Percentiles rank a stretch among this genome's conserved stretches.
Evolutionary conservation across 2,113 vertebrate species (phyloP).

Genomic region (Delphinus delphis): DNA sequence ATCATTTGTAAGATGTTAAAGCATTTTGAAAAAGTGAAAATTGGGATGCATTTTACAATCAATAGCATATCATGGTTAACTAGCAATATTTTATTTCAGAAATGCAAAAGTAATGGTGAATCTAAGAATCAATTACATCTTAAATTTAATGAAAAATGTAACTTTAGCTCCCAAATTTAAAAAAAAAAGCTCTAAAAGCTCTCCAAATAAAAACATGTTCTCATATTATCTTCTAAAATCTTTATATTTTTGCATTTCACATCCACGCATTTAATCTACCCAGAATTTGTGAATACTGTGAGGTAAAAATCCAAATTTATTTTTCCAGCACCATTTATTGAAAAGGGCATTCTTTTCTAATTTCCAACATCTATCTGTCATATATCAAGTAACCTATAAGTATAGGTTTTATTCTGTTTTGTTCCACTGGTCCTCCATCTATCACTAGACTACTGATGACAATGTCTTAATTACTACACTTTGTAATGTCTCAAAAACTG

Average conservation of each 20-base stretch:
- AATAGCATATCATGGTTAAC: not conserved
- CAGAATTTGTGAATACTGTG: not conserved
- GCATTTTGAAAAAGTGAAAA: not conserved
- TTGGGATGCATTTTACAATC: not conserved
- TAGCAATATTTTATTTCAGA: not conserved
- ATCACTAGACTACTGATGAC: not conserved
- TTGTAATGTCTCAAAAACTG: not conserved
- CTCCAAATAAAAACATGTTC: not conserved
- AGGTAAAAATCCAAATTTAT: not conserved
- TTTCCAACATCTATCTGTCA: not conserved
- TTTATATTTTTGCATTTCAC: not conserved
- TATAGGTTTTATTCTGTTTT: not conserved
- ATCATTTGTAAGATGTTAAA: not conserved
- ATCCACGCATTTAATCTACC: not conserved
- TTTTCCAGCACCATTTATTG: not conserved
- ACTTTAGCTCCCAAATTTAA: not conserved
- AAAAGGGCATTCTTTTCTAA: not conserved
- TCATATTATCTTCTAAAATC: not conserved
- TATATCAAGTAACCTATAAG: not conserved
- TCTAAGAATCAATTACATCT: not conserved
- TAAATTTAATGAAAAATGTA: not conserved
- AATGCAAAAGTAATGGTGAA: not conserved
- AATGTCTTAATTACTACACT: not conserved
- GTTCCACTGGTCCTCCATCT: not conserved
- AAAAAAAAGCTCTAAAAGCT: not conserved